These are phyloP conservation scores for Erynnis tages DNA, from an alignment of 2,888 invertebrate genomes.

Conservation along the genomic window DNA sequence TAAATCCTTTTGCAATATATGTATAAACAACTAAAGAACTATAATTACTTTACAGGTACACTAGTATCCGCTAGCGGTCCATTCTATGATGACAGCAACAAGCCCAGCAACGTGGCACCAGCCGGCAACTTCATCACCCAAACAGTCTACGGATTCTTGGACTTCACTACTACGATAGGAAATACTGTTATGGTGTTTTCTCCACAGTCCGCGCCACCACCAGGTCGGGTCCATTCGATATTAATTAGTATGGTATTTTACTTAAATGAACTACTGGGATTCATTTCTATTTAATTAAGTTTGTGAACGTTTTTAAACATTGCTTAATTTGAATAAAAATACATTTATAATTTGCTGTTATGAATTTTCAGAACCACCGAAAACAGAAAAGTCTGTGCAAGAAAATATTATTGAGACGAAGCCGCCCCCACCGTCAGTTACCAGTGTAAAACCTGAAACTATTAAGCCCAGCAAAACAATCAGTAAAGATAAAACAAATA, in stretches of 20 bases:
- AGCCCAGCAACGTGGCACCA: conserved; percentile 38
- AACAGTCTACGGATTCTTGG: conserved; percentile 96
- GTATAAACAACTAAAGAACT: no score
- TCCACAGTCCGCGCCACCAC: conserved; percentile 89
- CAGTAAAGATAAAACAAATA: conserved; percentile 64
- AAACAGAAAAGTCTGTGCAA: conserved; percentile 66
- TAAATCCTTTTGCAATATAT: neutral
- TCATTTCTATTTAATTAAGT: no score
- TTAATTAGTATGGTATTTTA: neutral
- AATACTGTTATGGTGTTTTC: conserved; percentile 97
- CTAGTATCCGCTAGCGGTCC: conserved; percentile 44
- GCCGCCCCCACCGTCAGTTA: conserved; percentile 65
- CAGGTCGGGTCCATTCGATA: conserved; percentile 62
- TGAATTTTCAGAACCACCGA: conserved; percentile 64
- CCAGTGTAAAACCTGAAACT: conserved; percentile 64
- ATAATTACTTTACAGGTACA: conserved; percentile 37
- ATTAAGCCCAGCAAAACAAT: conserved; percentile 73
- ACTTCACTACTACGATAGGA: conserved; percentile 96
- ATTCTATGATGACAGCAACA: conserved; percentile 45
- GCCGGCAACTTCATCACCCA: conserved; percentile 84
- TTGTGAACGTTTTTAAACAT: neutral
- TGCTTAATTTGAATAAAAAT: neutral
- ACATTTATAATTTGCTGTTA: conserved; percentile 19
- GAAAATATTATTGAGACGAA: conserved; percentile 76
- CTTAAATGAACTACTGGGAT: no score